Evolutionary conservation across 2,888 invertebrate genomes (phyloP), one percentile per base, ranked within the genome.

Genomic region (Steinernema scapterisci): DNA sequence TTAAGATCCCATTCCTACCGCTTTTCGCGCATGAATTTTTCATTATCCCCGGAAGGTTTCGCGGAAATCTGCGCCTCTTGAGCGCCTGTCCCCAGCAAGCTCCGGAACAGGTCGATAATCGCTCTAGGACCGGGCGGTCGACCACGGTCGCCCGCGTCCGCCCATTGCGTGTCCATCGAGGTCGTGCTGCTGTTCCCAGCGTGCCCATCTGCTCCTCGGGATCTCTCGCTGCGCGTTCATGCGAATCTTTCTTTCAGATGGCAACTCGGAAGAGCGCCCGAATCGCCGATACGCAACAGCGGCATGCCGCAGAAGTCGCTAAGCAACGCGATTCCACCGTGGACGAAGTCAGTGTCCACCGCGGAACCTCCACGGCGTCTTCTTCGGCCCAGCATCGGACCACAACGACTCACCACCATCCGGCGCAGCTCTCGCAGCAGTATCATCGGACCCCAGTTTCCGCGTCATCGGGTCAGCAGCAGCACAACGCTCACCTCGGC

Each of bases 281-380:
- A 63, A 63, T 63, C 38, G 63, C 63, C 7, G 63, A 63, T 31
- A 63, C 63, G 16, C 63, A 63, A 13, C 63, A 63, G 63, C 63
- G 63, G 27, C 63, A 63, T 16, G 63, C 63, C 13, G 63, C 63
- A 25, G 63, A 63, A 31, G 54, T 23, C 21, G 63, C 63, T 27
- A 63, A 63, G 63, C 63, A 63, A 31, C 63, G 63, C 63, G 63
- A 63, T 6, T 38, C 63, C 7, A 31, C 63, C 11, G 38, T 38
- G 38, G 38, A 38, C 38, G 38, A 38, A 38, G 38, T 3, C 38
- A 38, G 38, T 9, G 38, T 9, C 38, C 38, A 6, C 38, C 38
- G 38, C 3, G 7, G 9, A 25, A 63, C 63, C 16, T 31, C 63
- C 27, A 25, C 63, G 11, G 23, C 63, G 63, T 63, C 63, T 63